Evolutionary conservation across 2,888 invertebrate genomes (phyloP), one percentile per base, ranked within the genome.

Genomic region (Caenorhabditis doughertyi): DNA sequence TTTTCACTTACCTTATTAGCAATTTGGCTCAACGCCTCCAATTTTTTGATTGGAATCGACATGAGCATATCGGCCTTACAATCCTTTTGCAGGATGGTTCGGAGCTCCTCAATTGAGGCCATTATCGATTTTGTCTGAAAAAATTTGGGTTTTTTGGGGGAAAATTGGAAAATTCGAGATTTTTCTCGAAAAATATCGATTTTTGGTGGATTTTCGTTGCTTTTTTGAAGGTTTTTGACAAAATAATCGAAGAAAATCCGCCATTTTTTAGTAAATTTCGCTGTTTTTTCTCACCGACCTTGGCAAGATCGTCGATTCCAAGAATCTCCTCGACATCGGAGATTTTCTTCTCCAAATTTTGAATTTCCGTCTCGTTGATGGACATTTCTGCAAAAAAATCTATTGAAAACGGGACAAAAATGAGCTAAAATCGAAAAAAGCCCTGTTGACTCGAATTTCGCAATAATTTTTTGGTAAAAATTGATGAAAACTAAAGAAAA

Each of bases 291-390:
- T 5, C 3, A 60, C 68, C 62, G 18, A 77, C 77, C 7, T 21
- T 32, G 2, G 42, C 18, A 3, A 62, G 21, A n/a, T 77, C 77
- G 13, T 77, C 77, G 53, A 77, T 44, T 13, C 77, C 77, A 0
- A 77, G 53, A 8, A 44, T 18, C 23, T 68, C 68, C 39, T 77
- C 77, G n/a, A 77, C 53, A 16, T 60, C 77, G 5, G 62, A 47
- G 49, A 77, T 68, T 25, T 58, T 44, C 49, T 77, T 77, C 39
- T 77, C 77, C n/a, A n/a, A n/a, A n/a, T n/a, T n/a, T n/a, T n/a
- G n/a, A 39, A 77, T 27, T 4, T 51, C 44, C 18, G 3, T 13
- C 18, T 47, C 53, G 21, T 62, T 53, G 8, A 60, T 16, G 42
- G 51, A 51, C 77, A 77, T 77, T 68, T 68, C 65, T 25, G 21